Evolutionary conservation across 1,140 invertebrate genomes (phyloP).

Genomic region (Drosophila pseudoananassae): DNA sequence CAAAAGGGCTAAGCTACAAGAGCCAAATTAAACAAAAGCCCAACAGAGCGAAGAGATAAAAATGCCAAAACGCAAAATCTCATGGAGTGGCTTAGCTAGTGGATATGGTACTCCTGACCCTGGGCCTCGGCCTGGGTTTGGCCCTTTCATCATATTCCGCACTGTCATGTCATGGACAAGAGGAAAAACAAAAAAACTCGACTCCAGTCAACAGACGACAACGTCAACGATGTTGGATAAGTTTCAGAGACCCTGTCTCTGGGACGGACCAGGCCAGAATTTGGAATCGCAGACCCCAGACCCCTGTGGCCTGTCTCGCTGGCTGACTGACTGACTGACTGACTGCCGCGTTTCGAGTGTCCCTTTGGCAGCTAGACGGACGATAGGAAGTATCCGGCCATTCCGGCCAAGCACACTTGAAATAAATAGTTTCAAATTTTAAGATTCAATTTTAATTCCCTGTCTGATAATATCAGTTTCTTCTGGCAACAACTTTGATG

Average conservation of each 20-base stretch:
- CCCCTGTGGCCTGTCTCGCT: slow-evolving; percentile 48
- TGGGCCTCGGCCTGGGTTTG: slow-evolving; percentile 17
- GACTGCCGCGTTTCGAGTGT: slow-evolving; percentile 39
- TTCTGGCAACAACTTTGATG: neutral
- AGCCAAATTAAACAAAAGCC: slow-evolving; percentile 75
- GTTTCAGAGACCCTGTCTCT: slow-evolving; percentile 69
- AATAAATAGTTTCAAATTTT: neutral
- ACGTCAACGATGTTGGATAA: slow-evolving; percentile 77
- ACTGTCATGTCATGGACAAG: slow-evolving; percentile 74
- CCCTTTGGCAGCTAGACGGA: slow-evolving; percentile 44
- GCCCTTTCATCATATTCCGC: slow-evolving; percentile 80
- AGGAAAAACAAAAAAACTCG: slow-evolving; percentile 40
- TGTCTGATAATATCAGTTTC: no score
- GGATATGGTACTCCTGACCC: slow-evolving; percentile 11
- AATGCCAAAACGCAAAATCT: slow-evolving; percentile 45
- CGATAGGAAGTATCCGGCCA: slow-evolving; percentile 40
- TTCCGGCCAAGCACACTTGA: slow-evolving; percentile 1
- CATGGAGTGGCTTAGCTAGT: slow-evolving; percentile 16
- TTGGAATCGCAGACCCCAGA: slow-evolving; percentile 17
- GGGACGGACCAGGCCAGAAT: slow-evolving; percentile 39
- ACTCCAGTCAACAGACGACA: slow-evolving; percentile 54
- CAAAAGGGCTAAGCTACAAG: slow-evolving; percentile 68
- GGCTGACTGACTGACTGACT: slow-evolving; percentile 45
- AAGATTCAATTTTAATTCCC: no score
- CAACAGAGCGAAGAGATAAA: slow-evolving; percentile 52